Percentiles rank a stretch among this genome's conserved stretches.
Conservation (phyloP, 2,797 vertebrate species). For the Potorous gilbertii region DNA sequence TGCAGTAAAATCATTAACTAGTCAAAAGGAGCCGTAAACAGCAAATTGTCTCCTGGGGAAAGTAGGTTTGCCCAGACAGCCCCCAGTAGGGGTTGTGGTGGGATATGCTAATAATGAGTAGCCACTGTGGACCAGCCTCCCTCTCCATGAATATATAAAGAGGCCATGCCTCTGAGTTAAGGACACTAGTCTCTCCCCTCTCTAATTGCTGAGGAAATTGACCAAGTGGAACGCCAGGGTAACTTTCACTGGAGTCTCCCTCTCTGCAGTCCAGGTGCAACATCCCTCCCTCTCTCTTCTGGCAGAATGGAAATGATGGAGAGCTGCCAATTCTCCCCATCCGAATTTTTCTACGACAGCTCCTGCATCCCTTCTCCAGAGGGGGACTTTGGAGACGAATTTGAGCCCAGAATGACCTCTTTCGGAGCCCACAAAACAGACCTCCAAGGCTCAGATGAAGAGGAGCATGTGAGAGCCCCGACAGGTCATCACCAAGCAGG, state of each 20-base stretch:
- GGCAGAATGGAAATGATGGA: slow-evolving; percentile 89
- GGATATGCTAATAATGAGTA: slow-evolving; percentile 92
- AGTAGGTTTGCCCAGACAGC: slow-evolving; percentile 86
- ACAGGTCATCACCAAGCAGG: slow-evolving; percentile 93
- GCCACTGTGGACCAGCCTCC: slow-evolving; percentile 90
- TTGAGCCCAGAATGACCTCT: slow-evolving; percentile 82
- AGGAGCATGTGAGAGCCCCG: slow-evolving; percentile 93
- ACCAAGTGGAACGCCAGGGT: slow-evolving; percentile 55
- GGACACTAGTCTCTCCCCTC: slow-evolving; percentile 86
- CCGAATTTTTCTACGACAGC: slow-evolving; percentile 93
- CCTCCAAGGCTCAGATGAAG: slow-evolving; percentile 90
- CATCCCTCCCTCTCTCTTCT: background rate
- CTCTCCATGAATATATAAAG: slow-evolving; percentile 91
- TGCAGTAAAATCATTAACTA: slow-evolving; percentile 63
- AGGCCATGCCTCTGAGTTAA: slow-evolving; percentile 84
- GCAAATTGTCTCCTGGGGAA: slow-evolving; percentile 77
- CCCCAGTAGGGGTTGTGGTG: slow-evolving; percentile 82
- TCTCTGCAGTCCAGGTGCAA: slow-evolving; percentile 49
- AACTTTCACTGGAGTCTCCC: slow-evolving; percentile 23
- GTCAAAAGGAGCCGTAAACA: slow-evolving; percentile 72
- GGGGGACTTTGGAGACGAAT: slow-evolving; percentile 87
- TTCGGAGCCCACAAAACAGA: slow-evolving; percentile 78
- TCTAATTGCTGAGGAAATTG: slow-evolving; percentile 79
- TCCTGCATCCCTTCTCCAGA: slow-evolving; percentile 93
- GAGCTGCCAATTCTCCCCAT: slow-evolving; percentile 90